Percentiles rank a stretch among this genome's conserved stretches.
Evolutionary conservation across 2,888 invertebrate species (phyloP).

Genomic region (Odontothrips loti): DNA sequence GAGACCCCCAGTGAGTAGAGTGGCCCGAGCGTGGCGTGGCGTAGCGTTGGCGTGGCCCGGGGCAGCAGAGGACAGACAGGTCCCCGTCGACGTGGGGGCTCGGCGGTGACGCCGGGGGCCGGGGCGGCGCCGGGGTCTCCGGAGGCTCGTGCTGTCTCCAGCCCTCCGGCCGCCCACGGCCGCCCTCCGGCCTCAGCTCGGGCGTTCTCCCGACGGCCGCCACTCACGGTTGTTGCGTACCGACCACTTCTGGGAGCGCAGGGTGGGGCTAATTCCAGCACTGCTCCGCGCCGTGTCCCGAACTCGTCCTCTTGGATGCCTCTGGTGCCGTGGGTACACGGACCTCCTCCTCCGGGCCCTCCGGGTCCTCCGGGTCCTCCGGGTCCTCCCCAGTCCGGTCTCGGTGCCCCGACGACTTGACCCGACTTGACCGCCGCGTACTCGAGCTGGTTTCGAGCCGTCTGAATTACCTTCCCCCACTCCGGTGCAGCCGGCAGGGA

Average conservation of each 20-base stretch:
- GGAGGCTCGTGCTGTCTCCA: slow-evolving; percentile 49
- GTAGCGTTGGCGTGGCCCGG: not conserved
- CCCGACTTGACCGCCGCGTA: not conserved
- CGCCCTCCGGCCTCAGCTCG: too few species aligned
- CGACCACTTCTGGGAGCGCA: too few species aligned
- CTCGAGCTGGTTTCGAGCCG: not conserved
- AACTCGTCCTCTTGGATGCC: too few species aligned
- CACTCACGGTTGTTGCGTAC: too few species aligned
- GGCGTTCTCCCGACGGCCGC: too few species aligned
- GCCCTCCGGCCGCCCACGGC: slow-evolving; percentile 55
- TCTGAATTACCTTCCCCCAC: too few species aligned
- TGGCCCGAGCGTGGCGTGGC: not conserved
- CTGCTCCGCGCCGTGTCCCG: too few species aligned
- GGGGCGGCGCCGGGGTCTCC: not conserved
- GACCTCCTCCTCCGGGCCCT: not conserved
- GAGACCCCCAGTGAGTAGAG: slow-evolving; percentile 16
- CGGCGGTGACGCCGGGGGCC: not conserved
- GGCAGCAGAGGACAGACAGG: not conserved
- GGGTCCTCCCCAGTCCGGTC: not conserved
- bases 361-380: not conserved
- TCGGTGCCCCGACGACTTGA: not conserved
- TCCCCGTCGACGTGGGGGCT: not conserved
- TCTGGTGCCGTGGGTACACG: too few species aligned
- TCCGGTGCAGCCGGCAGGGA: too few species aligned
- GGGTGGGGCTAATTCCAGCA: too few species aligned